Evolutionary conservation across 2,888 invertebrate species (phyloP).

Genomic region (Agrotis segetum): DNA sequence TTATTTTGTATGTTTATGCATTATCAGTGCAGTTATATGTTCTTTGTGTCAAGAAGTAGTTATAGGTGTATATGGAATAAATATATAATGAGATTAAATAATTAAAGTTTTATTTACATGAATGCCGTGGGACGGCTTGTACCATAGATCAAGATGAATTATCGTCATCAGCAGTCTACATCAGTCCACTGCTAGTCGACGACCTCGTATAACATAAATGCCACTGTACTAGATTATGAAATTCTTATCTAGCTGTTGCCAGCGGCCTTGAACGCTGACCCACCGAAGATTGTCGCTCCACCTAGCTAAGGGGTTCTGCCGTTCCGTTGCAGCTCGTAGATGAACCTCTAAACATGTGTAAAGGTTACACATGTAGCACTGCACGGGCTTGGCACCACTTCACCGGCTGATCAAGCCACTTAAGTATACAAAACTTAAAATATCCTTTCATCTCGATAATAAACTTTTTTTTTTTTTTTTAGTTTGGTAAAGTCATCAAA

Average conservation of each 20-base stretch:
- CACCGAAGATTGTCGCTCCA: not conserved
- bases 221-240: not conserved
- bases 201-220: not conserved
- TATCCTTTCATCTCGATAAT: too few species aligned
- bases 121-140: not conserved
- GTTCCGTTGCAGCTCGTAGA: not conserved
- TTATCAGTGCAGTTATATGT: conserved; percentile 72
- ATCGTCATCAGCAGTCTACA: too few species aligned
- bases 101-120: conserved; percentile 44
- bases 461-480: too few species aligned
- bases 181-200: not conserved
- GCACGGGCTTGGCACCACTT: not conserved
- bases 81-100: conserved; percentile 82
- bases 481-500: too few species aligned
- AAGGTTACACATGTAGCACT: not conserved
- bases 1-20: conserved; percentile 68
- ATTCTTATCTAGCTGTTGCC: not conserved
- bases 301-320: not conserved
- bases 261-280: too few species aligned
- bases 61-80: conserved; percentile 89
- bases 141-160: not conserved
- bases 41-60: conserved; percentile 86
- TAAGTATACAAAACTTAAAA: too few species aligned
- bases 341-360: too few species aligned
- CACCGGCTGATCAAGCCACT: not conserved